Percentiles rank a stretch among this genome's conserved stretches.
phyloP scores from a whole-genome alignment of 2,797 vertebrate genomes.

The Enteromius mattozi region DNA sequence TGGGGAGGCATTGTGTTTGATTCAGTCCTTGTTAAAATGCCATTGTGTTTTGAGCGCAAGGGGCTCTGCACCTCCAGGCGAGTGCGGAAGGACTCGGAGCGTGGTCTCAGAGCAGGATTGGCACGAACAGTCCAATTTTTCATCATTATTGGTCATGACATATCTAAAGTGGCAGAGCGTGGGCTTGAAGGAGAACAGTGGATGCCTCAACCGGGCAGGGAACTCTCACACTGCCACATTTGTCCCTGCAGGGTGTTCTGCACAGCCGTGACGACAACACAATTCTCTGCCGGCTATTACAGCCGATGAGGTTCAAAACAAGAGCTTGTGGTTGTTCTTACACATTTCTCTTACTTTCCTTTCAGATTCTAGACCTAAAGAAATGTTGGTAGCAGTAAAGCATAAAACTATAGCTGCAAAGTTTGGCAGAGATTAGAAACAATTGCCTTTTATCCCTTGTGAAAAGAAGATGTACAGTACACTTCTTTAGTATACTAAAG shows the following conservation, averaged over 20 bases:
- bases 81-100: slow-evolving; percentile 68
- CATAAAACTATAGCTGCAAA: background rate
- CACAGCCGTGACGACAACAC: slow-evolving; percentile 65
- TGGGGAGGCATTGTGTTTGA: slow-evolving; percentile 70
- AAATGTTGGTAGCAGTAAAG: background rate
- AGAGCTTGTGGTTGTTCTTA: slow-evolving; percentile 51
- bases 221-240: slow-evolving; percentile 26
- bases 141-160: slow-evolving; percentile 89
- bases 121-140: slow-evolving; percentile 85
- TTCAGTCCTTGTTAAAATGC: slow-evolving; percentile 77
- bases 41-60: slow-evolving; percentile 70
- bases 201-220: slow-evolving; percentile 70
- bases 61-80: slow-evolving; percentile 75
- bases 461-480: no score
- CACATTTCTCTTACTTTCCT: slow-evolving; percentile 17
- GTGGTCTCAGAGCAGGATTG: slow-evolving; percentile 68
- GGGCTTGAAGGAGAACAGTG: slow-evolving; percentile 64
- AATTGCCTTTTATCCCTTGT: no score
- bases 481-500: no score
- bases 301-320: slow-evolving; percentile 61
- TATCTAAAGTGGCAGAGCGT: slow-evolving; percentile 84
- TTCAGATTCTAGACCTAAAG: background rate
- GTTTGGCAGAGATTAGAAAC: background rate
- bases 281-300: slow-evolving; percentile 63
- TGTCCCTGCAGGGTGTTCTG: slow-evolving; percentile 24